phyloP scores from a whole-genome alignment of 1,140 invertebrate species.

The Belonocnema kinseyi region DNA sequence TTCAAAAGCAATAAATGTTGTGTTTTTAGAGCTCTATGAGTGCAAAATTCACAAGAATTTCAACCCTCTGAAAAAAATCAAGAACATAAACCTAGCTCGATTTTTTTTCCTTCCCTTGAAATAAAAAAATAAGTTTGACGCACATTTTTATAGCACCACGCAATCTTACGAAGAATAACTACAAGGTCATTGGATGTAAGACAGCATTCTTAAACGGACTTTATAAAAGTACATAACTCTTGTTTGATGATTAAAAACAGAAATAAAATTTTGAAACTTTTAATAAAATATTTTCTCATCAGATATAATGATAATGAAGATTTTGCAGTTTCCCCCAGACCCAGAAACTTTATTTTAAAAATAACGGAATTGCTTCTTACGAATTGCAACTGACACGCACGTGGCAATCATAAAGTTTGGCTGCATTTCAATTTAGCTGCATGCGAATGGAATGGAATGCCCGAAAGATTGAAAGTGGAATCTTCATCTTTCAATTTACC shows the following conservation, averaged over 20 bases:
- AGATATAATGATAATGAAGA: background rate
- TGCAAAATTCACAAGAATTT: too few relatives aligned
- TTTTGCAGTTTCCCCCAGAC: background rate
- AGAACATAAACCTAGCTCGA: too few relatives aligned
- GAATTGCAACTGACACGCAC: slow-evolving; percentile 23
- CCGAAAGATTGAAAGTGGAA: too few relatives aligned
- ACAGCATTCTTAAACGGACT: background rate
- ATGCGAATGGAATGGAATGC: background rate
- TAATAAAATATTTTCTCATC: background rate
- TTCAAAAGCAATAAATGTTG: too few relatives aligned
- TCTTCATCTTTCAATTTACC: too few relatives aligned
- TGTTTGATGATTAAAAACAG: background rate
- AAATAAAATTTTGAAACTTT: background rate
- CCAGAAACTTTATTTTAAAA: background rate
- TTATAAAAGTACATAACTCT: slow-evolving; percentile 26
- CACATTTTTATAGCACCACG: background rate
- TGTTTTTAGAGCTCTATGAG: too few relatives aligned
- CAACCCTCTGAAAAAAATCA: too few relatives aligned
- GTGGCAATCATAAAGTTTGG: slow-evolving; percentile 10
- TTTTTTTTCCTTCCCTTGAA: too few relatives aligned
- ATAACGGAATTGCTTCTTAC: background rate
- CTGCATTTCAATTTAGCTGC: background rate
- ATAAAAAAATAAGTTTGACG: too few relatives aligned
- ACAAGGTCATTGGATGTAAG: slow-evolving; percentile 4
- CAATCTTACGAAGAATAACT: background rate